Percentiles rank a stretch among this genome's conserved stretches.
Evolutionary conservation across 2,797 vertebrate species (phyloP).

Genomic region (Melanotaenia trifasciata): DNA sequence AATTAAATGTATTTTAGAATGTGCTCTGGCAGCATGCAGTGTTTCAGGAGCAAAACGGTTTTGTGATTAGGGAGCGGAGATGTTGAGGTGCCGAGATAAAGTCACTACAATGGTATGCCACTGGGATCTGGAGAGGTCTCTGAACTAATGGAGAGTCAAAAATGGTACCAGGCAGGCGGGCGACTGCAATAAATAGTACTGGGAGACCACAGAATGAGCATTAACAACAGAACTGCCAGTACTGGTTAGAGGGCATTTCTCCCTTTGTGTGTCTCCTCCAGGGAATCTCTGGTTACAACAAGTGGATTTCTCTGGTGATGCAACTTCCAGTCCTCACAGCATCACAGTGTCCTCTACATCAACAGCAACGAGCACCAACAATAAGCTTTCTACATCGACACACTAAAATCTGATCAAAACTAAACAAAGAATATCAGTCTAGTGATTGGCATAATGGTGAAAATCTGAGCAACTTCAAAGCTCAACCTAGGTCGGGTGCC

Average conservation of each 20-base stretch:
- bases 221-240: slow-evolving; percentile 56
- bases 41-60: slow-evolving; percentile 15
- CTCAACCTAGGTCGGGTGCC: slow-evolving; percentile 43
- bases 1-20: neutral
- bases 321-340: slow-evolving; percentile 45
- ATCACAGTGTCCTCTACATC: slow-evolving; percentile 18
- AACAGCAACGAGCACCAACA: neutral
- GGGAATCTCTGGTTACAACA: slow-evolving; percentile 73
- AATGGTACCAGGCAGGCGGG: slow-evolving; percentile 75
- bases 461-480: slow-evolving; percentile 37
- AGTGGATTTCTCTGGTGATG: slow-evolving; percentile 48
- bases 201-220: slow-evolving; percentile 67
- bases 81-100: slow-evolving; percentile 43
- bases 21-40: slow-evolving; percentile 1
- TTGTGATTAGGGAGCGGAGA: slow-evolving; percentile 16
- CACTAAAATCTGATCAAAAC: slow-evolving; percentile 18
- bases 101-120: slow-evolving; percentile 52
- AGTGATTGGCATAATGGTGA: slow-evolving; percentile 7
- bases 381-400: slow-evolving; percentile 1
- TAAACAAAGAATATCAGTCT: neutral
- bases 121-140: slow-evolving; percentile 60
- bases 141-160: slow-evolving; percentile 66
- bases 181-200: slow-evolving; percentile 64
- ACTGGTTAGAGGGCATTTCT: slow-evolving; percentile 57
- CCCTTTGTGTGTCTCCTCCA: slow-evolving; percentile 31